Percentiles rank a stretch among this genome's conserved stretches.
phyloP scores from a whole-genome alignment of 2,888 invertebrate species.

The Scaptomyza tumidula region DNA sequence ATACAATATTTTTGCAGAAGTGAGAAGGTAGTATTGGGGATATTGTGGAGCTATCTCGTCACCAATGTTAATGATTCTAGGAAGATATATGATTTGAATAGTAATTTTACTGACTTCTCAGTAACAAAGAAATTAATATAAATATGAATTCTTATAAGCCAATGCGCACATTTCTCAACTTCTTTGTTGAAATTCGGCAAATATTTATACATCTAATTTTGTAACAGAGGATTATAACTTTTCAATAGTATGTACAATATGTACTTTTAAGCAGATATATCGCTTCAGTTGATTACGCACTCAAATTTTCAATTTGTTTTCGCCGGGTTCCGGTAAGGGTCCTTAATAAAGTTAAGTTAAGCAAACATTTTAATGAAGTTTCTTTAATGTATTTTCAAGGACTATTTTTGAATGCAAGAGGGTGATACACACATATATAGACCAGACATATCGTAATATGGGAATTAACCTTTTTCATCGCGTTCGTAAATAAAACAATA shows the following conservation, averaged over 20 bases:
- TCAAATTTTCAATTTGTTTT: conserved; percentile 5
- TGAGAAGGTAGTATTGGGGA: too few relatives aligned
- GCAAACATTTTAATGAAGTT: conserved; percentile 55
- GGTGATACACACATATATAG: conserved; percentile 4
- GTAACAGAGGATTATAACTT: not conserved
- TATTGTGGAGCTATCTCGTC: too few relatives aligned
- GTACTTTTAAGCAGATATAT: conserved; percentile 1
- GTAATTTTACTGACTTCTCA: too few relatives aligned
- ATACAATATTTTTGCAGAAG: too few relatives aligned
- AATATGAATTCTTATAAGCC: not conserved
- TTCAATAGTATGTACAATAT: not conserved
- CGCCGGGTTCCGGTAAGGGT: conserved; percentile 11
- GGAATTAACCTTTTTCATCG: conserved; percentile 15
- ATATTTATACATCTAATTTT: not conserved
- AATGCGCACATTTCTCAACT: not conserved
- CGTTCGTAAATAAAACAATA: conserved; percentile 32
- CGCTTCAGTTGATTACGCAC: conserved; percentile 2
- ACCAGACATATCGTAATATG: conserved; percentile 15
- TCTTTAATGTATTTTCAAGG: conserved; percentile 5
- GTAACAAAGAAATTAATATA: too few relatives aligned
- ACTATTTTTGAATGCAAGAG: not conserved
- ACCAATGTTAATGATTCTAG: too few relatives aligned
- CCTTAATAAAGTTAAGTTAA: conserved; percentile 35
- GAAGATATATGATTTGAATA: too few relatives aligned
- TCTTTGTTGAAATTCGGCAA: not conserved